Conservation (phyloP, 2,888 invertebrate genomes). For the Pyralis farinalis region DNA sequence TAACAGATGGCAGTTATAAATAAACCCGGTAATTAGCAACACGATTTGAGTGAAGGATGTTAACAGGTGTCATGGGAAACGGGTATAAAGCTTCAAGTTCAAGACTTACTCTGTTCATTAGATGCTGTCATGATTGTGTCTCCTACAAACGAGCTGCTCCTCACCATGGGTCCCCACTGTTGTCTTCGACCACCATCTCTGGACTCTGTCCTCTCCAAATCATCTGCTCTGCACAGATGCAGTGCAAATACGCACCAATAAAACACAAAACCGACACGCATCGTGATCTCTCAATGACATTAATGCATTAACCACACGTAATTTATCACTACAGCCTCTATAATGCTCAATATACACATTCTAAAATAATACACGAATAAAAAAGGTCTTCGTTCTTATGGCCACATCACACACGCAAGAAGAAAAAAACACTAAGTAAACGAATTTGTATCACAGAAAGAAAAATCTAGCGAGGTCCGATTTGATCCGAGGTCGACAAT, state of each 20-base stretch:
- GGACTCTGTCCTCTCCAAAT: conserved; percentile 69
- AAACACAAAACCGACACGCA: conserved; percentile 75
- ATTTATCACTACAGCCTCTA: conserved; percentile 51
- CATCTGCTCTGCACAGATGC: conserved; percentile 72
- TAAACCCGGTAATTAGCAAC: conserved; percentile 26
- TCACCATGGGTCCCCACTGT: conserved; percentile 64
- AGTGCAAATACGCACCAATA: conserved; percentile 77
- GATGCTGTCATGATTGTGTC: conserved; percentile 53
- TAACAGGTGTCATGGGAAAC: conserved; percentile 59
- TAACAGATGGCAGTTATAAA: conserved; percentile 22
- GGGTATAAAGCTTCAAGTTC: conserved; percentile 37
- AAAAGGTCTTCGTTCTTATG: conserved; percentile 45
- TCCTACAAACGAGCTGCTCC: conserved; percentile 57
- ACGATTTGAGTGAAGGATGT: conserved; percentile 44
- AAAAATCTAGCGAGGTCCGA: conserved; percentile 53
- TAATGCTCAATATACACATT: conserved; percentile 66
- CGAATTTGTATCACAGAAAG: conserved; percentile 59
- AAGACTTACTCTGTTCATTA: conserved; percentile 72
- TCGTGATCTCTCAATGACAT: conserved; percentile 73
- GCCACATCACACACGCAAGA: conserved; percentile 63
- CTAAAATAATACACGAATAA: conserved; percentile 48
- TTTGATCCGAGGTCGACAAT: conserved; percentile 57
- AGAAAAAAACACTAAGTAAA: conserved; percentile 55
- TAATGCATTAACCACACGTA: conserved; percentile 55
- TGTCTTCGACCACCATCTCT: conserved; percentile 61